A percentile compares a stretch with the other conserved stretches of the same genome.
Evolutionary conservation across 2,113 vertebrate genomes (phyloP).

Genomic region (Setophaga petechia): DNA sequence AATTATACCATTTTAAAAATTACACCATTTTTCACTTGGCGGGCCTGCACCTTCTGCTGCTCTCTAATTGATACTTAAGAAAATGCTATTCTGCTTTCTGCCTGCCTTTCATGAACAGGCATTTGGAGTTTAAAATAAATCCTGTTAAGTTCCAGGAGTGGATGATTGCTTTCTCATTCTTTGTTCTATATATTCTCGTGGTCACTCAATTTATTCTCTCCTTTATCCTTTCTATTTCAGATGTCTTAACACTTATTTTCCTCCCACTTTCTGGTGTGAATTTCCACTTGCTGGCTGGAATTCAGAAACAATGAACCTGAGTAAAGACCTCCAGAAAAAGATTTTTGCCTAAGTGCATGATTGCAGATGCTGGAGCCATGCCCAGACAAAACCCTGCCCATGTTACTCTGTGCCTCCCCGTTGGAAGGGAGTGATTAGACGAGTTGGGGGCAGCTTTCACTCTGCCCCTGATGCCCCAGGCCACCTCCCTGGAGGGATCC

Average conservation of each 20-base stretch:
- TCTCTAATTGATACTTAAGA: slow-evolving; percentile 38
- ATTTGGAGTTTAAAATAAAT: slow-evolving; percentile 49
- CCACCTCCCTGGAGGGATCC: neutral
- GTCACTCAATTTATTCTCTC: slow-evolving; percentile 9
- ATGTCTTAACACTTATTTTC: slow-evolving; percentile 8
- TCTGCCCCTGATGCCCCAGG: neutral
- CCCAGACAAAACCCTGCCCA: neutral
- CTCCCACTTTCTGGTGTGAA: slow-evolving; percentile 11
- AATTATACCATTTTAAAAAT: neutral
- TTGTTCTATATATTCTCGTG: neutral
- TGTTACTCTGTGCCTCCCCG: neutral
- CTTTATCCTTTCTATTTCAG: neutral
- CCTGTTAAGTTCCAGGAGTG: slow-evolving; percentile 26
- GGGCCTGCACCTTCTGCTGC: neutral
- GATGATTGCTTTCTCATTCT: slow-evolving; percentile 34
- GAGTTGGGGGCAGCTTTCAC: fast-evolving
- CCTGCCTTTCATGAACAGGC: neutral
- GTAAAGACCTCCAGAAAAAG: neutral
- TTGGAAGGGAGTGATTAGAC: neutral
- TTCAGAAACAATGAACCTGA: slow-evolving; percentile 10
- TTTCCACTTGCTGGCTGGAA: neutral
- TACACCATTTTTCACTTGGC: slow-evolving; percentile 10
- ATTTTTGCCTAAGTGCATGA: neutral
- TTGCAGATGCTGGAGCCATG: neutral
- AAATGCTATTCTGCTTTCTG: neutral